Conservation (phyloP, 2,113 vertebrate species). For the Anguilla rostrata region DNA sequence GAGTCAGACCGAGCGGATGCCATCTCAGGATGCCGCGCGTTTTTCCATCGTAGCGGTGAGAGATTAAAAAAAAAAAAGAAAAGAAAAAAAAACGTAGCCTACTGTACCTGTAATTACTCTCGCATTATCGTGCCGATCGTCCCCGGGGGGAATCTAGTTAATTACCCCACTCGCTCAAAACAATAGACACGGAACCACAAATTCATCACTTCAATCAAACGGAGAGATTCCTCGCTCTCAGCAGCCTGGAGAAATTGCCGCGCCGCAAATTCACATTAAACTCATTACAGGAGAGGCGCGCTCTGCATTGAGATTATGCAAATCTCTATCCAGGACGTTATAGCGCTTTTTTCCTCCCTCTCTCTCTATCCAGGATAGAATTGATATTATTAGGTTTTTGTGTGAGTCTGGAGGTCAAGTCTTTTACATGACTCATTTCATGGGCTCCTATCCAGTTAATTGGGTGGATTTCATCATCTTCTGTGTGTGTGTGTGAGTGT, state of each 20-base stretch:
- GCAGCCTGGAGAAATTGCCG: background rate
- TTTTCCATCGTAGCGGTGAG: background rate
- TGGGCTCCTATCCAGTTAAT: background rate
- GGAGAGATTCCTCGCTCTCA: background rate
- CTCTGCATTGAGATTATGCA: slow-evolving; percentile 3
- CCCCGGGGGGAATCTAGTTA: background rate
- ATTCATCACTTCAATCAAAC: background rate
- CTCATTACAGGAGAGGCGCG: background rate
- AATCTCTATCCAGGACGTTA: background rate
- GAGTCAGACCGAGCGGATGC: background rate
- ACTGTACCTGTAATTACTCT: slow-evolving; percentile 5
- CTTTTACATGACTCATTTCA: background rate
- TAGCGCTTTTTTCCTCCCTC: too few species aligned
- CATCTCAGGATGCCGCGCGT: background rate
- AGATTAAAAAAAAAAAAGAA: background rate
- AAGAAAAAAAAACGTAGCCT: background rate
- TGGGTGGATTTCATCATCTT: background rate
- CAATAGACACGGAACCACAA: background rate
- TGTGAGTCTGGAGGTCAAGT: background rate
- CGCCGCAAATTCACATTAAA: background rate
- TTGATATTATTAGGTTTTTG: background rate
- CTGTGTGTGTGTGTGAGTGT: background rate
- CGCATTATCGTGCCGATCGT: background rate
- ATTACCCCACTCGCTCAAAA: slow-evolving; percentile 9
- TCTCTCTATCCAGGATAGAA: background rate